A percentile compares a stretch with the other conserved stretches of the same genome.
phyloP scores from a whole-genome alignment of 2,113 vertebrate species.

The Danio rerio region DNA sequence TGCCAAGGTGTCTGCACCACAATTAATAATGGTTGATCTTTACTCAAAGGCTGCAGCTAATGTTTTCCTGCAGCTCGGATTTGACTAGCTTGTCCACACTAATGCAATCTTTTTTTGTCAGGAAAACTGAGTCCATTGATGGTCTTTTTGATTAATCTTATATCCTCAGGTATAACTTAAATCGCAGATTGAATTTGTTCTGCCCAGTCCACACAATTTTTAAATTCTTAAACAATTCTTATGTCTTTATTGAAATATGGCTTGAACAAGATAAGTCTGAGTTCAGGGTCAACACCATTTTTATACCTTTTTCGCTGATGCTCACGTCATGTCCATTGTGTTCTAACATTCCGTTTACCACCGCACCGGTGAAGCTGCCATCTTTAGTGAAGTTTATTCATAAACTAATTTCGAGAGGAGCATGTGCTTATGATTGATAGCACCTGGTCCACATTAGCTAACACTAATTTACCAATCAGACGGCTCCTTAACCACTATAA shows the following conservation, averaged over 20 bases:
- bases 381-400: neutral
- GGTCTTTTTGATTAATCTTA: neutral
- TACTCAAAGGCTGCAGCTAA: neutral
- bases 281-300: slow-evolving; percentile 3
- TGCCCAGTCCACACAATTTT: slow-evolving; percentile 3
- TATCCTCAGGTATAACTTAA: neutral
- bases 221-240: too few relatives aligned
- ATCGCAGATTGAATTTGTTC: neutral
- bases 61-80: neutral
- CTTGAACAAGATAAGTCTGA: too few relatives aligned
- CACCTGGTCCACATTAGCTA: too few relatives aligned
- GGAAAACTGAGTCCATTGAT: neutral
- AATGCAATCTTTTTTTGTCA: neutral
- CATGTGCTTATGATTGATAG: too few relatives aligned
- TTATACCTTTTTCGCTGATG: neutral
- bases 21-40: slow-evolving; percentile 13
- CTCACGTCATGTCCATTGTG: neutral
- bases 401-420: too few relatives aligned
- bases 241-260: too few relatives aligned
- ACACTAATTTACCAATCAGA: too few relatives aligned
- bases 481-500: too few relatives aligned
- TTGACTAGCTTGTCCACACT: slow-evolving; percentile 3
- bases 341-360: slow-evolving; percentile 24
- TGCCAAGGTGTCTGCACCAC: slow-evolving; percentile 21
- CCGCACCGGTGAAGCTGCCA: neutral